Evolutionary conservation across 2,797 vertebrate species (phyloP), one percentile per base, ranked within the genome.

Genomic region (Pitangus sulphuratus): DNA sequence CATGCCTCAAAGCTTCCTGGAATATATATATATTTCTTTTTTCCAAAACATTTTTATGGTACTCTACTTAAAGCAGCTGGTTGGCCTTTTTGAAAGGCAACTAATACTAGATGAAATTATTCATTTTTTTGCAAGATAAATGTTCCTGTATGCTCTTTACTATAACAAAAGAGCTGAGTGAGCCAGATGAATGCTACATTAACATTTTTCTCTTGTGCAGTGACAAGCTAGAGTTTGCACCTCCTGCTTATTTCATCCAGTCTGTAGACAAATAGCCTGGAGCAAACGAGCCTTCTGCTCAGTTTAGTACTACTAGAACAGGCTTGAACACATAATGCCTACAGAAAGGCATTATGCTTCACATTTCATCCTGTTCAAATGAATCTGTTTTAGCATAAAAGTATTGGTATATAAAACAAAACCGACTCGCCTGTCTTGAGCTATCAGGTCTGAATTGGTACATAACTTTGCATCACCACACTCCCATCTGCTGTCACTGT

Each of bases 1-100:
- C 58, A 96, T 95, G 87, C 81, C 84, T 96, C 94, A 96, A 91
- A 95, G 21, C 42, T 76, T 47, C 35, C 31, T 76, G 79, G 93
- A 96, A 95, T 87, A 1, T 22, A 19, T 13, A 39, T 39, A 39
- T 39, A n/a, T 54, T 86, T 58, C 93, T 71, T 71, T 69, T 83
- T 91, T 44, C 93, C 76, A 72, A 87, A 88, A 94, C 28, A 86
- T 95, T 96, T 88, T 97, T 95, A 95, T 66, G 91, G 90, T 76
- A 85, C 51, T 95, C 83, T 82, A 89, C 62, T 95, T 96, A 47
- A 97, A 97, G 96, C 93, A 96, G 95, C 92, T 96, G 84, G 78
- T 80, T 10, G 2, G 92, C 54, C 92, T 96, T 97, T 84, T 82
- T 68, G 86, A 93, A 95, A 96, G 44, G 62, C 83, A 95, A 94